These are phyloP conservation scores for Microctonus aethiopoides DNA, from an alignment of 2,888 invertebrate genomes.

Conservation along the genomic window DNA sequence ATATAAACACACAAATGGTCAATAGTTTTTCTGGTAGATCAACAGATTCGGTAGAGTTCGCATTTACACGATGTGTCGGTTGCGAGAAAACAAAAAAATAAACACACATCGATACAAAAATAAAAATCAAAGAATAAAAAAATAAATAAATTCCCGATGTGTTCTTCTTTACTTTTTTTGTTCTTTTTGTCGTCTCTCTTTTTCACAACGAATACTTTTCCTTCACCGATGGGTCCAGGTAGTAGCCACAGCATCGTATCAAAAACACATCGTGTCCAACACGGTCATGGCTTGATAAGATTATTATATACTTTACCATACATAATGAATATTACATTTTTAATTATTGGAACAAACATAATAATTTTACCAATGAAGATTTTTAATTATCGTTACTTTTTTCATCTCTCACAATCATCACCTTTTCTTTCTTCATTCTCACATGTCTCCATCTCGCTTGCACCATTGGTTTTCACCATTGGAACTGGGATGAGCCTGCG, in stretches of 20 bases:
- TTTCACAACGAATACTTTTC: conserved; percentile 32
- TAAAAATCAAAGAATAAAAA: neutral
- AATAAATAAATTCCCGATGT: conserved; percentile 10
- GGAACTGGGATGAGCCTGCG: neutral
- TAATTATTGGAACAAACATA: neutral
- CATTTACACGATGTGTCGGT: conserved; percentile 18
- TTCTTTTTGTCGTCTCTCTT: conserved; percentile 4
- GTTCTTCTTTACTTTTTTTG: neutral
- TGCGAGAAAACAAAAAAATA: conserved; percentile 14
- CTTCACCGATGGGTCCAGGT: conserved; percentile 41
- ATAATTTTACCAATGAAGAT: neutral
- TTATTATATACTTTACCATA: conserved; percentile 51
- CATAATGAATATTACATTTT: neutral
- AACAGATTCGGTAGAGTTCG: conserved; percentile 3
- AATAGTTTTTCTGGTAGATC: conserved; percentile 29
- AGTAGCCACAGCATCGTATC: conserved; percentile 56
- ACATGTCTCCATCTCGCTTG: neutral
- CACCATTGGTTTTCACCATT: neutral
- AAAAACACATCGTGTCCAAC: conserved; percentile 65
- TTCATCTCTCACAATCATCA: neutral
- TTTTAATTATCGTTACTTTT: neutral
- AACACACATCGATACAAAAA: conserved; percentile 6
- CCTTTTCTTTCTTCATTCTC: too few species aligned
- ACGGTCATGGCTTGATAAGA: conserved; percentile 61
- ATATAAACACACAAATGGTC: conserved; percentile 32